Evolutionary conservation across 1,140 invertebrate genomes (phyloP), one percentile per base, ranked within the genome.

Genomic region (Trichonephila clavipes): DNA sequence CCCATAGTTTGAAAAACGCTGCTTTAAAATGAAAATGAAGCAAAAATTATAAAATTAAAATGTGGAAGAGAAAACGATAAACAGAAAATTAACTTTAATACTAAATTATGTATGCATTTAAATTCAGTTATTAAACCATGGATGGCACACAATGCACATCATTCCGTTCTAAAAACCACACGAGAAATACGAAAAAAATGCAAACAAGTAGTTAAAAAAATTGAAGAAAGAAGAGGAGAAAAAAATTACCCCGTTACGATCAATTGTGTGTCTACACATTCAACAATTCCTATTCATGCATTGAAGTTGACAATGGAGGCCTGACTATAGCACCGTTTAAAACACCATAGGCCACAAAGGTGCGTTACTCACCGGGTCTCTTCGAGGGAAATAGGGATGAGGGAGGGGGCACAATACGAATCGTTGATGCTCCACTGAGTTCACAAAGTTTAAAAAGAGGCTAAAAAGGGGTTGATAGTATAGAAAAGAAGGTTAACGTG

Each of bases 401-500:
- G 51, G 83, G n/a, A 85, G 28, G 2, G 8, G 16, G 44, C 19
- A 85, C 51, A 85, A 85, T 85, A 21, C 83, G 14, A 16, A n/a
- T 24, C 51, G 28, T 77, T 24, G 44, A n/a, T 85, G 83, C 83
- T 85, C 58, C 83, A 85, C 4, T 58, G 83, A 61, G 24, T 85
- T 85, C 24, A 5, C 51, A 34, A 59, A 61, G 83, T 85, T 61
- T 85, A 61, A 85, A 85, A 85, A 85, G 83, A 59, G 83, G 83
- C 51, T 59, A 85, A 85, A 85, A 85, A 59, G 58, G 83, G 83
- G 83, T 85, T 21, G 58, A 85, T 5, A 21, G 66, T 69, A 24
- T 12, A 69, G 24, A 69, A 69, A 24, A 1, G 66, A 69, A 69
- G 66, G 66, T 69, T 69, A 69, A 69, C 21, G 51, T 24, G 72